These are phyloP conservation scores for Pangasius macronema DNA, from an alignment of 2,797 vertebrate species.

Conservation along the genomic window DNA sequence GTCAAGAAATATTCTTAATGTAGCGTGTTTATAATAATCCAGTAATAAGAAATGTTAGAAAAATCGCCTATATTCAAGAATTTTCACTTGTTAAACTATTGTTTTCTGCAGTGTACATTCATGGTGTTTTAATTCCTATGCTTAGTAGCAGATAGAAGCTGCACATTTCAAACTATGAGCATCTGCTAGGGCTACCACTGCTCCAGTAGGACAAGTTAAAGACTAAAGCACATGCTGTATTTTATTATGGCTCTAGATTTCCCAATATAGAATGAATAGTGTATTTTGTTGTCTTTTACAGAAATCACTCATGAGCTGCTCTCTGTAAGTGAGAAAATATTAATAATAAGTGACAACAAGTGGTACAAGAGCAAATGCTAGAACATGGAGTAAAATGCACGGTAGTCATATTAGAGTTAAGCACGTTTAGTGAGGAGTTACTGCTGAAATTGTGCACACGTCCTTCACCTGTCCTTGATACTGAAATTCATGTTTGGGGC, in stretches of 20 bases:
- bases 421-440: not conserved
- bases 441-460: not conserved
- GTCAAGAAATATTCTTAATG: not conserved
- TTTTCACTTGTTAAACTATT: not conserved
- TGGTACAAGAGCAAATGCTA: not conserved
- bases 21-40: not conserved
- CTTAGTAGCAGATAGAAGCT: not conserved
- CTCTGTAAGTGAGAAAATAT: not conserved
- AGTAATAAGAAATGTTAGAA: not conserved
- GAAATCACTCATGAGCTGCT: not conserved
- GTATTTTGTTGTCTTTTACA: not conserved
- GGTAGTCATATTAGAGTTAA: not conserved
- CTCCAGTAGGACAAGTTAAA: not conserved
- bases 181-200: not conserved
- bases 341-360: too few species aligned
- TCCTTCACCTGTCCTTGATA: not conserved
- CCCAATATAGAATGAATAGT: not conserved
- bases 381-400: not conserved
- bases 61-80: not conserved
- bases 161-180: not conserved
- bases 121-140: not conserved
- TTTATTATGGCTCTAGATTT: not conserved
- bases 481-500: not conserved
- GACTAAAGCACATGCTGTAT: too few species aligned
- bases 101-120: not conserved